Evolutionary conservation across 1,140 invertebrate species (phyloP), one percentile per base, ranked within the genome.

Genomic region (Plectrocnemia conspersa): DNA sequence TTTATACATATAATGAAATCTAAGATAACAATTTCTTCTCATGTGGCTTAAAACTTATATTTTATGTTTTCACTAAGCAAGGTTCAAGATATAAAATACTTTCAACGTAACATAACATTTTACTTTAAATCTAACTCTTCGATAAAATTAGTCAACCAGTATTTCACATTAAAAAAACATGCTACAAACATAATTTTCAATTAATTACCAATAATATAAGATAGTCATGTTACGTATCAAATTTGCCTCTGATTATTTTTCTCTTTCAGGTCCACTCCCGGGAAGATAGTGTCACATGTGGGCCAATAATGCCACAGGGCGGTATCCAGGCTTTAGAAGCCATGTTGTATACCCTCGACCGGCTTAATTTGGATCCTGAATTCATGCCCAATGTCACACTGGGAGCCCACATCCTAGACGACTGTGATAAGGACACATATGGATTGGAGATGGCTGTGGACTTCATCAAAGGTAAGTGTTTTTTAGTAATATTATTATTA

Each of bases 351-450:
- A 95, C 93, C 0, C 65, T 97, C 59, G 91, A 96, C 69, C 78
- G 80, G 48, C 79, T 95, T 11, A 96, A 96, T 70, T 68, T 79
- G 11, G 74, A 78, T 21, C 67, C 68, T 7, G 68, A 77, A 38
- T 72, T 79, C 29, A 71, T 90, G 23, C 86, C 88, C 0, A 89
- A 90, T 22, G 81, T 93, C 15, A 86, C 77, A 27, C 72, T 96
- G 6, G 93, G 93, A 5, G 89, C 90, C 1, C 86, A 94, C 65
- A 86, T 95, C 19, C 78, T 96, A 44, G 93, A 97, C 66, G 94
- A 97, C 69, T 97, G 94, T 72, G 93, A 97, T 73, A 90, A 92
- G 72, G 93, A 97, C 67, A 97, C 93, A 1, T 96, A 95, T 68
- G 93, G 94, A 3, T 73, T 97, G 27, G 93, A 97, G 65, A 95